Evolutionary conservation across 2,797 vertebrate genomes (phyloP), one percentile per base, ranked within the genome.

Genomic region (Mastacembelus armatus): DNA sequence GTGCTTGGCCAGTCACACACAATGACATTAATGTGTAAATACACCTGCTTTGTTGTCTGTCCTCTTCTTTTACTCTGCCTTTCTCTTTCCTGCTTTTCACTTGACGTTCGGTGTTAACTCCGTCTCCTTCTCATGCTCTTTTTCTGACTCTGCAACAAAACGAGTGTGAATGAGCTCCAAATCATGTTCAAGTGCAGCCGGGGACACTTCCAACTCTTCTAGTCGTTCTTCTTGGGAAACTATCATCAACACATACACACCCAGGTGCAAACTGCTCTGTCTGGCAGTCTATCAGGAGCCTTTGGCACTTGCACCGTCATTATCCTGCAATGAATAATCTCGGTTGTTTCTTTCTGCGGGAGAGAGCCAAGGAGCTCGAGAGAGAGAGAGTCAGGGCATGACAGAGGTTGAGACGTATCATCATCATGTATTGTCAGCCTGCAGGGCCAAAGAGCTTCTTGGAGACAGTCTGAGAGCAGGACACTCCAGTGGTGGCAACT

Each of bases 141-240:
- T 58, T 35, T 16, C 51, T n/a, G 18, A 26, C 42, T 64, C 36
- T 50, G 60, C 60, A 51, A 57, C 57, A 78, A 85, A 87, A 84
- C 69, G 69, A 75, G 71, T 80, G 76, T 86, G 77, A 87, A 80
- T 60, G 77, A 84, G 80, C 60, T 74, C 71, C 80, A 86, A 83
- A 88, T 88, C 76, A 82, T 73, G 66, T 82, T 85, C 72, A 77
- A 88, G 85, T 84, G 76, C 82, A 79, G 78, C 80, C 77, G 59
- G 71, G 79, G 66, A 81, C 81, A 81, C 76, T 77, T 88, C 66
- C 78, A 86, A 74, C 77, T 81, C 73, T 77, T 78, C 70, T 81
- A 65, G 68, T 66, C 63, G 67, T 70, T 81, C 71, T 62, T 77
- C 66, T 59, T 54, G 60, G 65, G 80, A 68, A 85, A 81, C 71